Conservation (phyloP, 1,140 invertebrate species). For the Eueides isabella region DNA sequence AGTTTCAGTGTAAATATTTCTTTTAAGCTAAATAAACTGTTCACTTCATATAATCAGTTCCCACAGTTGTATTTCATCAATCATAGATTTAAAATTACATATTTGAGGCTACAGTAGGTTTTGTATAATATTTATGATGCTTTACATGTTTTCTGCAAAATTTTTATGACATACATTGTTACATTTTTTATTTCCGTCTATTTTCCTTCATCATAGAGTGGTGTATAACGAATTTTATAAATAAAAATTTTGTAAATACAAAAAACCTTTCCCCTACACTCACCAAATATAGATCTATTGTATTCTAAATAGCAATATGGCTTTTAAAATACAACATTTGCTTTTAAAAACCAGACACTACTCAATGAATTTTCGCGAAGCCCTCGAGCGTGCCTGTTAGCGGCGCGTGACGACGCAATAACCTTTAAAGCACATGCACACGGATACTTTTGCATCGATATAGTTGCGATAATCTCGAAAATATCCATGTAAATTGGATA, state of each 20-base stretch:
- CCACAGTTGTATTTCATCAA: not conserved
- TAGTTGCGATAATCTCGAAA: conserved; percentile 11
- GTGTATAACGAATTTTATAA: too few relatives aligned
- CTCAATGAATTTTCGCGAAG: conserved; percentile 63
- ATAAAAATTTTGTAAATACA: too few relatives aligned
- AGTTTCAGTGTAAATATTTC: not conserved
- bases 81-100: not conserved
- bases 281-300: not conserved
- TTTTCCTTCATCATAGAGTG: too few relatives aligned
- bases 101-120: too few relatives aligned
- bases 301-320: not conserved
- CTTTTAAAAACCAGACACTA: conserved; percentile 42
- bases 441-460: conserved; percentile 15
- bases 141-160: too few relatives aligned
- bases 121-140: too few relatives aligned
- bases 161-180: too few relatives aligned
- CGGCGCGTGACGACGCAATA: conserved; percentile 32
- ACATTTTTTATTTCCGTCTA: too few relatives aligned
- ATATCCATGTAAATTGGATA: conserved; percentile 13
- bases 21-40: not conserved
- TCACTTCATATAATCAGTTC: not conserved
- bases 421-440: conserved; percentile 25
- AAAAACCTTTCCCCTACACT: not conserved
- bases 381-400: conserved; percentile 29
- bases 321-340: conserved; percentile 36